phyloP scores from a whole-genome alignment of 2,113 vertebrate genomes.

The Apaloderma vittatum region DNA sequence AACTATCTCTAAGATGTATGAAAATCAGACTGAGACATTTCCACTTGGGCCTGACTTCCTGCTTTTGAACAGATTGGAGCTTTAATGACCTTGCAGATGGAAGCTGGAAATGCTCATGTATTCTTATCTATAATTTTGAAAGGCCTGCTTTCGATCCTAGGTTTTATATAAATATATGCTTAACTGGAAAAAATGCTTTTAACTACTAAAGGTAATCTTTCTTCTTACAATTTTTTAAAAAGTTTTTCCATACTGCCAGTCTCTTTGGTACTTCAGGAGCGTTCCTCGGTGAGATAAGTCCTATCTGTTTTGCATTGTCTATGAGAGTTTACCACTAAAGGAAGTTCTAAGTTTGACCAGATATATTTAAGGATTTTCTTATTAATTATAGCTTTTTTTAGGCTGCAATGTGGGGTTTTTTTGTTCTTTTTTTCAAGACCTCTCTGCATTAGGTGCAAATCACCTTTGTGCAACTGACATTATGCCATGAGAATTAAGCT shows the following conservation, averaged over 20 bases:
- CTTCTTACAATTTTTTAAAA: not conserved
- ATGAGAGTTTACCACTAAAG: not conserved
- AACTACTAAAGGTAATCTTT: not conserved
- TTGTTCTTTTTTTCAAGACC: not conserved
- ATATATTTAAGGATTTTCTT: not conserved
- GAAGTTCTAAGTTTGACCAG: not conserved
- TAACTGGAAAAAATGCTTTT: constrained; percentile 21
- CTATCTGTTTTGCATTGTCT: not conserved
- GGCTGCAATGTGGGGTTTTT: not conserved
- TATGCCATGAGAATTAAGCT: not conserved
- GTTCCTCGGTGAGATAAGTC: not conserved
- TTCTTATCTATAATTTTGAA: constrained; percentile 2
- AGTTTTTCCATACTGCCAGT: not conserved
- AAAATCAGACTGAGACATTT: constrained; percentile 33
- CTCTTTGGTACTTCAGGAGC: not conserved
- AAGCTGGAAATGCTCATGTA: constrained; percentile 38
- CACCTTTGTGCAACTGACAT: not conserved
- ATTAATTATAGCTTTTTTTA: not conserved
- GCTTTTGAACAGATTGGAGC: constrained; percentile 44
- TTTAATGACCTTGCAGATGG: constrained; percentile 62
- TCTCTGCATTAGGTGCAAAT: not conserved
- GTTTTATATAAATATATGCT: not conserved
- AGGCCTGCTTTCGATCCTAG: not conserved
- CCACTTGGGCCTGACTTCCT: not conserved
- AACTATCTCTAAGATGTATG: not conserved